Conservation (phyloP, 2,113 vertebrate genomes). For the Pygathrix nemaeus region DNA sequence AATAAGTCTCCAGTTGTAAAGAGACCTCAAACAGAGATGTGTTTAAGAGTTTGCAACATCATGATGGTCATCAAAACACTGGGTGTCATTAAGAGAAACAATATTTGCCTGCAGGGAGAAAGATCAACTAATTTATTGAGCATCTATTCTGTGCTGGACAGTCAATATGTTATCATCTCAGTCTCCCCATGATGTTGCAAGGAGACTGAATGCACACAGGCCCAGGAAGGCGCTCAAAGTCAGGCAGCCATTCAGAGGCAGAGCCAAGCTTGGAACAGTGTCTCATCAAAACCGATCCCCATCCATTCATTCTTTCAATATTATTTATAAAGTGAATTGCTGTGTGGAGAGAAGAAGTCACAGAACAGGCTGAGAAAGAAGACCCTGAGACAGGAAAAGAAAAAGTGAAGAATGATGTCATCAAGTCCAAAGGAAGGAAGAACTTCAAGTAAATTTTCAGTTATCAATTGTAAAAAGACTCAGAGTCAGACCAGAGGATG, state of each 20-base stretch:
- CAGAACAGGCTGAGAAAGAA: background rate
- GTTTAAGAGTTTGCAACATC: background rate
- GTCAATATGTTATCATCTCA: background rate
- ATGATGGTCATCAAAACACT: background rate
- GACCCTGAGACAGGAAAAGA: background rate
- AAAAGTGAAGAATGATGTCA: background rate
- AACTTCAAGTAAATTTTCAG: background rate
- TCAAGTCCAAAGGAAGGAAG: background rate
- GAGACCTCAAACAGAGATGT: background rate
- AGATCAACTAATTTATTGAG: background rate
- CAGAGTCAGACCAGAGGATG: background rate
- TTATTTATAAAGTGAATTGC: background rate
- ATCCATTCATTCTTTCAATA: background rate
- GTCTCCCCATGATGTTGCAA: background rate
- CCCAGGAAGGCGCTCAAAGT: background rate
- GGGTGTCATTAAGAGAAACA: background rate
- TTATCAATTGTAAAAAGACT: background rate
- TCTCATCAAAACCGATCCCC: background rate
- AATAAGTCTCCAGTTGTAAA: background rate
- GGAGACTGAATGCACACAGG: background rate
- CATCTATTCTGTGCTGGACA: background rate
- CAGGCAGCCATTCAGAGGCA: background rate
- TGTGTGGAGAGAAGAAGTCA: background rate
- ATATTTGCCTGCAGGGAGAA: background rate
- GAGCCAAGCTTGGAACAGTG: background rate